Evolutionary conservation across 2,113 vertebrate species (phyloP).

Genomic region (Atlantisia rogersi): DNA sequence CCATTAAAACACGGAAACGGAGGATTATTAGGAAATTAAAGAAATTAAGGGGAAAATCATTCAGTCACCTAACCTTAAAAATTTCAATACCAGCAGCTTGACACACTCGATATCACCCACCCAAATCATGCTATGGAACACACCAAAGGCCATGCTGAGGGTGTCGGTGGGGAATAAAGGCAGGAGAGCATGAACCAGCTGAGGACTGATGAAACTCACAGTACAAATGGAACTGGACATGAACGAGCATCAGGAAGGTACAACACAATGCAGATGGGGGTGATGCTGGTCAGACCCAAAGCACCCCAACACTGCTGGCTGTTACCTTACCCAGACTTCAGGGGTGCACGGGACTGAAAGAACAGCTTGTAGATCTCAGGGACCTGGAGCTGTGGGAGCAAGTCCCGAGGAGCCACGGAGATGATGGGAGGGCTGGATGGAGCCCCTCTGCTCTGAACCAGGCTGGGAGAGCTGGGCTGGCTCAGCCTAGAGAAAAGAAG

Average conservation of each 20-base stretch:
- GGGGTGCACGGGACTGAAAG: fast-evolving
- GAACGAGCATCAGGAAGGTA: neutral
- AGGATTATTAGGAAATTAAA: neutral
- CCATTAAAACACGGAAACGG: neutral
- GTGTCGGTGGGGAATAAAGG: neutral
- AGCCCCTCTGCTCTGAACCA: no score
- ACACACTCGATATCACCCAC: fast-evolving
- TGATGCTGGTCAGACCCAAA: neutral
- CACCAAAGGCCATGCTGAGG: fast-evolving
- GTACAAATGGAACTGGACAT: neutral
- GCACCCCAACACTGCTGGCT: neutral
- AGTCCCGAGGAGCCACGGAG: no score
- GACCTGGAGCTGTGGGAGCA: no score
- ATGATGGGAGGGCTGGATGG: no score
- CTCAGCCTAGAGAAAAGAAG: no score
- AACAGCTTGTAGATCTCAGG: neutral
- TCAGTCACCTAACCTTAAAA: neutral
- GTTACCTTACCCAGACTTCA: neutral
- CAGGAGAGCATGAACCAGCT: neutral
- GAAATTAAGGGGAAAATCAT: neutral
- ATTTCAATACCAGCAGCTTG: neutral
- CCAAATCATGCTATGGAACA: neutral
- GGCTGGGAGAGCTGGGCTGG: no score
- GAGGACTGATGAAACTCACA: neutral
- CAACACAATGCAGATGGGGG: fast-evolving